Percentiles rank a stretch among this genome's conserved stretches.
These are phyloP conservation scores for Platysteira castanea DNA, from an alignment of 2,113 vertebrate genomes.

Conservation along the genomic window DNA sequence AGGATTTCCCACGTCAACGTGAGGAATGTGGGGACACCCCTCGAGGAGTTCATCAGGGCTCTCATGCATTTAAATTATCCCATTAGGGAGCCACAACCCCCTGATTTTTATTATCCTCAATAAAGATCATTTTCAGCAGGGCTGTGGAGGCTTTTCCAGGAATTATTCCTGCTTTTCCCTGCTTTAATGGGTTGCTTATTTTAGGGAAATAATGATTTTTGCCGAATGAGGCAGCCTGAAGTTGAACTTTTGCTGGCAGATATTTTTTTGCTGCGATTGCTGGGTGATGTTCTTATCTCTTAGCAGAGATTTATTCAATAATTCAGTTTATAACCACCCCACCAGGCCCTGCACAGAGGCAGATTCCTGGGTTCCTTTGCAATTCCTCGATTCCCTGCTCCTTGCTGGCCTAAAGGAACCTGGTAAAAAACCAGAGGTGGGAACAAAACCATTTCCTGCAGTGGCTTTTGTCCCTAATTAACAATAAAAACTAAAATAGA, in stretches of 20 bases:
- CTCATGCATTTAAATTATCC: constrained; percentile 76
- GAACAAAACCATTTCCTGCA: neutral
- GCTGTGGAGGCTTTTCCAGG: neutral
- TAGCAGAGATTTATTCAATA: neutral
- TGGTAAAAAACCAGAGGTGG: neutral
- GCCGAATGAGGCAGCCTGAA: constrained; percentile 3
- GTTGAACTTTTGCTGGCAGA: neutral
- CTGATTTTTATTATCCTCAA: constrained; percentile 36
- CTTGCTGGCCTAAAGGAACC: neutral
- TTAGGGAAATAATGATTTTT: constrained; percentile 57
- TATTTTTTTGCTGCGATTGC: neutral
- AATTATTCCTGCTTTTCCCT: constrained; percentile 33
- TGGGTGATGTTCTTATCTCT: neutral
- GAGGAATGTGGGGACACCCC: constrained; percentile 59
- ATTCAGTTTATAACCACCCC: neutral
- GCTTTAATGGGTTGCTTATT: neutral
- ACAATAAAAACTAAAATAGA: neutral
- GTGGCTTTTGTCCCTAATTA: neutral
- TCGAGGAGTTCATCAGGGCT: constrained; percentile 64
- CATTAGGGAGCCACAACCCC: constrained; percentile 63
- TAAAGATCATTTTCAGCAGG: constrained; percentile 43
- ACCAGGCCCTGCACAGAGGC: neutral
- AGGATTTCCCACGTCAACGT: constrained; percentile 58
- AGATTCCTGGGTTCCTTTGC: neutral
- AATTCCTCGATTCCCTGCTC: neutral